phyloP scores from a whole-genome alignment of 1,140 invertebrate genomes.

The Trachymyrmex septentrionalis region DNA sequence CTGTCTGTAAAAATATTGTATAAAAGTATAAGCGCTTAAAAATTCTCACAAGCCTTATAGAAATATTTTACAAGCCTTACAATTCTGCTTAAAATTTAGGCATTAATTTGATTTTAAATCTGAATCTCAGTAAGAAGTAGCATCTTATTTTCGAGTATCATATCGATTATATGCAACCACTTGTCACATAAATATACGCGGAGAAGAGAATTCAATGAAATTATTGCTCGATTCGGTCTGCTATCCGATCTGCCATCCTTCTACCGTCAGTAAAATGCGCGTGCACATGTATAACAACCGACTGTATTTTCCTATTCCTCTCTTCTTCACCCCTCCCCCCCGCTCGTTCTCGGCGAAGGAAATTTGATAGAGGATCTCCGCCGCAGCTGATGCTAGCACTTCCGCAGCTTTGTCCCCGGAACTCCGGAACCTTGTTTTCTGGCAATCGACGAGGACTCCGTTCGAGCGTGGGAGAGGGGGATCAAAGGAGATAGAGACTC shows the following conservation, averaged over 20 bases:
- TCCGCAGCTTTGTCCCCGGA: constrained; percentile 57
- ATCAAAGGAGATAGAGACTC: not conserved
- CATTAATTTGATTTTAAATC: too few relatives aligned
- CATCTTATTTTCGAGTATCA: not conserved
- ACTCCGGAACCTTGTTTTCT: constrained; percentile 66
- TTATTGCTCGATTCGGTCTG: not conserved
- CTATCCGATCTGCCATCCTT: not conserved
- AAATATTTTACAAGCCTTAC: too few relatives aligned
- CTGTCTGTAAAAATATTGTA: too few relatives aligned
- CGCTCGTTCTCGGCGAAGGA: constrained; percentile 28
- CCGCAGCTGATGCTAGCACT: constrained; percentile 65
- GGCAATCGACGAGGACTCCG: constrained; percentile 37
- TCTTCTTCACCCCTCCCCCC: not conserved
- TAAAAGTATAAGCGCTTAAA: too few relatives aligned
- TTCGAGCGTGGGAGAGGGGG: not conserved
- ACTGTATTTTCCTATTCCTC: not conserved
- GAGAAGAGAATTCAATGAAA: not conserved
- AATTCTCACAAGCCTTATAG: too few relatives aligned
- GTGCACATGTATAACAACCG: not conserved
- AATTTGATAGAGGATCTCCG: constrained; percentile 66
- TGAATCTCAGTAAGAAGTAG: not conserved
- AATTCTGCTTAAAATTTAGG: too few relatives aligned
- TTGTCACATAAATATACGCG: not conserved
- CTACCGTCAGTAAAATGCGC: not conserved
- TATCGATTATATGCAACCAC: not conserved